Evolutionary conservation across 2,888 invertebrate species (phyloP).

Genomic region (Xestia ashworthii): DNA sequence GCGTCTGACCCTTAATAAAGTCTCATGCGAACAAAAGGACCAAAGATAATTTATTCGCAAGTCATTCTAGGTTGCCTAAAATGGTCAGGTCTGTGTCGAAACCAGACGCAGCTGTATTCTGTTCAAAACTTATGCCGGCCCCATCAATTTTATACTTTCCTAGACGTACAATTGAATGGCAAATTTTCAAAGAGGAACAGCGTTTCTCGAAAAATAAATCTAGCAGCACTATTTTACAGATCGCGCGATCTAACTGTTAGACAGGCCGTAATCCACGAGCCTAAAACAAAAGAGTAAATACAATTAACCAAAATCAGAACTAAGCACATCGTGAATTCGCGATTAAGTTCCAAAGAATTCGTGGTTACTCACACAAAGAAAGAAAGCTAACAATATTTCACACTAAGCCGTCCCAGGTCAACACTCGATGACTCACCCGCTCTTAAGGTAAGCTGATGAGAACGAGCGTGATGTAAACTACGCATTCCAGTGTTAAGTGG

Average conservation of each 20-base stretch:
- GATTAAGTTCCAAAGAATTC: slow-evolving; percentile 62
- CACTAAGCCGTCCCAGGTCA: slow-evolving; percentile 75
- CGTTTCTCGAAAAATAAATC: slow-evolving; percentile 3
- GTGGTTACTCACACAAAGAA: slow-evolving; percentile 62
- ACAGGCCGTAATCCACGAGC: not conserved
- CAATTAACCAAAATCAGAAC: slow-evolving; percentile 34
- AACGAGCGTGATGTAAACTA: slow-evolving; percentile 56
- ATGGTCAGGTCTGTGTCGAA: not conserved
- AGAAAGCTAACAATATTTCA: slow-evolving; percentile 59
- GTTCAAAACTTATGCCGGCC: not conserved
- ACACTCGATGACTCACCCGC: slow-evolving; percentile 81
- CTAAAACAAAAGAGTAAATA: slow-evolving; percentile 2
- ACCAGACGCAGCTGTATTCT: not conserved
- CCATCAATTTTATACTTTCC: not conserved
- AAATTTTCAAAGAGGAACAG: not conserved
- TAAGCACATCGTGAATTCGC: slow-evolving; percentile 51
- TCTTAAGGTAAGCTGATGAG: slow-evolving; percentile 73
- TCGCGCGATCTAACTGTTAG: not conserved
- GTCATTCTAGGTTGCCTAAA: slow-evolving; percentile 18
- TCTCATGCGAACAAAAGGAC: slow-evolving; percentile 29
- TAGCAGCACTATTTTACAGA: not conserved
- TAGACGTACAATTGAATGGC: not conserved
- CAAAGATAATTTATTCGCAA: slow-evolving; percentile 33
- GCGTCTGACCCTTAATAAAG: slow-evolving; percentile 50
- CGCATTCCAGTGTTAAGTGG: slow-evolving; percentile 63